These are phyloP conservation scores for Brachionus angularis DNA, from an alignment of 1,140 invertebrate genomes.

Conservation along the genomic window DNA sequence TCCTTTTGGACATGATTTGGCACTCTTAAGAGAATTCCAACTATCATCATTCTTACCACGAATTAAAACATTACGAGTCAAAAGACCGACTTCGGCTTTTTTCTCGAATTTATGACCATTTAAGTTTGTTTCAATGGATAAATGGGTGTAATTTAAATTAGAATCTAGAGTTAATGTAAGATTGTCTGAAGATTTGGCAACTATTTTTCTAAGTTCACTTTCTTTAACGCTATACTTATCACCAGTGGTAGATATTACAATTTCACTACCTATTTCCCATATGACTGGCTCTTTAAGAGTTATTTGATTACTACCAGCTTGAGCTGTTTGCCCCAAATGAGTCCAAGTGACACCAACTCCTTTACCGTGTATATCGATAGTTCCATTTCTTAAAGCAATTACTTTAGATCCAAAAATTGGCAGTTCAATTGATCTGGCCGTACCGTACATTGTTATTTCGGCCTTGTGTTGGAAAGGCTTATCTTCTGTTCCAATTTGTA, in stretches of 20 bases:
- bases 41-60: slow-evolving; percentile 45
- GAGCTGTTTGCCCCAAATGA: slow-evolving; percentile 47
- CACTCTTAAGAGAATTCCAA: slow-evolving; percentile 37
- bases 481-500: slow-evolving; percentile 46
- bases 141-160: slow-evolving; percentile 46
- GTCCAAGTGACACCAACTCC: slow-evolving; percentile 50
- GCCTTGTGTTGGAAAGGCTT: slow-evolving; percentile 45
- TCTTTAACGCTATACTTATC: slow-evolving; percentile 45
- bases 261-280: slow-evolving; percentile 51
- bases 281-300: slow-evolving; percentile 47
- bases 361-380: slow-evolving; percentile 48
- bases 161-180: slow-evolving; percentile 49
- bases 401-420: slow-evolving; percentile 46
- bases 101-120: slow-evolving; percentile 26
- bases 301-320: slow-evolving; percentile 46
- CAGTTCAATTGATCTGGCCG: slow-evolving; percentile 42
- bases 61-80: slow-evolving; percentile 45
- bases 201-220: slow-evolving; percentile 50
- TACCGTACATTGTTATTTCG: slow-evolving; percentile 44
- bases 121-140: slow-evolving; percentile 6
- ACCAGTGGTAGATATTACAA: slow-evolving; percentile 55
- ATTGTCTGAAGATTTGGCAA: slow-evolving; percentile 46
- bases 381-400: slow-evolving; percentile 45
- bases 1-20: slow-evolving; percentile 51
- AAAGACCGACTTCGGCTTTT: slow-evolving; percentile 46